phyloP scores from a whole-genome alignment of 2,797 vertebrate genomes.

The Mionectes olivaceus region DNA sequence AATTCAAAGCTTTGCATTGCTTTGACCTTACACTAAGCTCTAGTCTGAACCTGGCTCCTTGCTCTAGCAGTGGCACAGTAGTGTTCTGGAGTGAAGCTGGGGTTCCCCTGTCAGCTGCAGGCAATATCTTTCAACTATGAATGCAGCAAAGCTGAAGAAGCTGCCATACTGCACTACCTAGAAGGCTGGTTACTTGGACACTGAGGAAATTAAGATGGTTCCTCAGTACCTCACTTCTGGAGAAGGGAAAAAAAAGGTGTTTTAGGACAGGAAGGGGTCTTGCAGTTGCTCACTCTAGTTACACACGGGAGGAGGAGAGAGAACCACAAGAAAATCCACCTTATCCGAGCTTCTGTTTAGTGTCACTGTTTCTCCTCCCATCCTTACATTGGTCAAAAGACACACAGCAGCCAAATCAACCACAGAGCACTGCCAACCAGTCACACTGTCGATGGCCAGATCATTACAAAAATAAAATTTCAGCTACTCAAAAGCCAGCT shows the following conservation, averaged over 20 bases:
- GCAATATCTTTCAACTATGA: not conserved
- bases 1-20: not conserved
- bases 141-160: not conserved
- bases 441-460: not conserved
- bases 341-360: slow-evolving; percentile 3
- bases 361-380: slow-evolving; percentile 2
- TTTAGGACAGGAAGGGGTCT: not conserved
- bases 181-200: not conserved
- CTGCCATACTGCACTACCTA: not conserved
- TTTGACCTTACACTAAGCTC: not conserved
- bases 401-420: not conserved
- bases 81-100: not conserved
- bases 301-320: not conserved
- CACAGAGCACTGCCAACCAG: not conserved
- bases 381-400: not conserved
- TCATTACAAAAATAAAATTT: slow-evolving; percentile 69
- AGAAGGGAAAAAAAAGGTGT: not conserved
- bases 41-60: not conserved
- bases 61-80: not conserved
- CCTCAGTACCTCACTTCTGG: not conserved
- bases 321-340: not conserved
- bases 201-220: not conserved
- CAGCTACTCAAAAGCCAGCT: slow-evolving; percentile 49
- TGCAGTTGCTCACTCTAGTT: slow-evolving; percentile 8
- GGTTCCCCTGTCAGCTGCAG: not conserved